Percentiles rank a stretch among this genome's conserved stretches.
These are phyloP conservation scores for Lasioglossum baleicum DNA, from an alignment of 1,140 invertebrate genomes.

Conservation along the genomic window DNA sequence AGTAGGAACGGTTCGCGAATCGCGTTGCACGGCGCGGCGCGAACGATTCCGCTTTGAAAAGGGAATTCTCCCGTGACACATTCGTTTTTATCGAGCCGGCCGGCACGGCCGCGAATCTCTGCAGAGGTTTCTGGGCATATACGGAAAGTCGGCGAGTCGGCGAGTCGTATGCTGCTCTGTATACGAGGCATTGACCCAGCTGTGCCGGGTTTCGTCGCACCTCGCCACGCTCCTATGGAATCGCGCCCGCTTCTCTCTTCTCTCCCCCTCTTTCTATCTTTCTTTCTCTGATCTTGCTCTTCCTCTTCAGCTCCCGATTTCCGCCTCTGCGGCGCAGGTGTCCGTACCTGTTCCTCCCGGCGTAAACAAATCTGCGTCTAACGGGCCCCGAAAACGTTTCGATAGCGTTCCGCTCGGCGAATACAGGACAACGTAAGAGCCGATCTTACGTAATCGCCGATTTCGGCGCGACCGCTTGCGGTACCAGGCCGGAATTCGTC, in stretches of 20 bases:
- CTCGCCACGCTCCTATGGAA: conserved; percentile 34
- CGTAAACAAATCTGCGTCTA: conserved; percentile 74
- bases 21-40: neutral
- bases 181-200: conserved; percentile 76
- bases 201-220: conserved; percentile 52
- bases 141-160: conserved; percentile 71
- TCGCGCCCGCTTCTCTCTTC: neutral
- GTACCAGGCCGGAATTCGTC: neutral
- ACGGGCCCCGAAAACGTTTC: conserved; percentile 60
- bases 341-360: conserved; percentile 25
- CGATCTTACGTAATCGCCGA: conserved; percentile 66
- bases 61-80: conserved; percentile 77
- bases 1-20: neutral
- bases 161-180: conserved; percentile 70
- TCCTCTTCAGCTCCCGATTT: too few relatives aligned
- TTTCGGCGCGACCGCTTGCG: conserved; percentile 7
- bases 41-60: conserved; percentile 70
- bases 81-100: conserved; percentile 74
- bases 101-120: conserved; percentile 63
- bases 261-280: too few relatives aligned
- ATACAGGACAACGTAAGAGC: conserved; percentile 53
- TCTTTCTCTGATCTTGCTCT: too few relatives aligned
- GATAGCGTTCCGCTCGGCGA: conserved; percentile 34
- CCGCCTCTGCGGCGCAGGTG: neutral
- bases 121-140: conserved; percentile 58